Evolutionary conservation across 2,888 invertebrate species (phyloP), one percentile per base, ranked within the genome.

Genomic region (Clistopyga incitator): DNA sequence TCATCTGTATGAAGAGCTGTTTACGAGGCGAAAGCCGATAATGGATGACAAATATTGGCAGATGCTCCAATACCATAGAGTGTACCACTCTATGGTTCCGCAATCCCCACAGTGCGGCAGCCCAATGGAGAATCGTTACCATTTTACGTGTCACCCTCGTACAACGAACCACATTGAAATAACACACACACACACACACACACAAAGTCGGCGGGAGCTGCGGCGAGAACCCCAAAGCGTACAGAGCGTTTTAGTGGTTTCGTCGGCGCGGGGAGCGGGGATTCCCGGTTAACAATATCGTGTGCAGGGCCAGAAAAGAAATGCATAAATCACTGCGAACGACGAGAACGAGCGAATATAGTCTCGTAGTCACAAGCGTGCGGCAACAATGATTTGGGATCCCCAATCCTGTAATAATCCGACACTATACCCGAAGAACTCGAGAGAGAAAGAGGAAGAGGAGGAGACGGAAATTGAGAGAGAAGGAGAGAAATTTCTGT

Each of bases 1-100:
- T 38, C 61, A 52, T 71, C 50, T 61, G 34, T 47, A 90, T 90
- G 89, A 89, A 87, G 88, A 85, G 85, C 85, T 91, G 91, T 91
- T 92, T 91, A 90, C 88, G 87, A 88, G 88, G 81, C 85, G 72
- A 84, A 84, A 87, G 86, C 54, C 90, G 91, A 92, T 93, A 92
- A 93, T 93, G 84, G 91, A 93, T 91, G 93, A 92, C 92, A 93
- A 93, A 93, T 93, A 93, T 93, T 93, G 91, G 92, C 93, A 93
- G 93, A 93, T 93, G 93, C 92, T 92, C 90, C 88, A 29, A 29
- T 29, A 91, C 54, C 13, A n/a, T 34, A 29, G 34, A 59, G n/a
- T 59, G 59, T 15, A 3, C 38, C 61, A 64, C 38, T 64, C 10
- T 13, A 70, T 25, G 15, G 59, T 45, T 50, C 72, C 52, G 10